A percentile compares a stretch with the other conserved stretches of the same genome.
phyloP scores from a whole-genome alignment of 2,797 vertebrate genomes.

The Schizopygopsis pylzovi region DNA sequence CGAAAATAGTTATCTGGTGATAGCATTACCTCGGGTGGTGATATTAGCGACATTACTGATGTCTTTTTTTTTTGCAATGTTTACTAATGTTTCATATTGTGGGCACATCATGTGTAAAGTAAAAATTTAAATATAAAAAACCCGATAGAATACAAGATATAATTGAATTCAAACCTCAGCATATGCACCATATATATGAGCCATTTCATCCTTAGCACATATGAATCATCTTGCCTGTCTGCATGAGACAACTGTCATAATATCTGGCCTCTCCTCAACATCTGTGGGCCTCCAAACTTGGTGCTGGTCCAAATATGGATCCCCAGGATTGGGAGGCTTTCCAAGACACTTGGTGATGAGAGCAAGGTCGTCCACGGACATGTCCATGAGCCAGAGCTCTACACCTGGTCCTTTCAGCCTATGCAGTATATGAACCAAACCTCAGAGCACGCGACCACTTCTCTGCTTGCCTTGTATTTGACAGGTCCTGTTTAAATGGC shows the following conservation, averaged over 20 bases:
- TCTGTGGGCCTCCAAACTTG: conserved; percentile 86
- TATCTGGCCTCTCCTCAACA: conserved; percentile 82
- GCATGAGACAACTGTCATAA: conserved; percentile 76
- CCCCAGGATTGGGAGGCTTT: conserved; percentile 83
- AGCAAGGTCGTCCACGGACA: conserved; percentile 87
- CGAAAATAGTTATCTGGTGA: background rate
- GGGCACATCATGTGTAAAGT: background rate
- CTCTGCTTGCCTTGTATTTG: conserved; percentile 72
- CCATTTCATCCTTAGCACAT: conserved; percentile 52
- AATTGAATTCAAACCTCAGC: background rate
- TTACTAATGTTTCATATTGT: background rate
- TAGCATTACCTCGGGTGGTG: background rate
- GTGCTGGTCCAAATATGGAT: conserved; percentile 83
- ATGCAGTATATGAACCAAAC: conserved; percentile 71
- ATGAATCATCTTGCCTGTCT: conserved; percentile 73
- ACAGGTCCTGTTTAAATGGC: conserved; percentile 80
- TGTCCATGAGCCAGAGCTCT: conserved; percentile 73
- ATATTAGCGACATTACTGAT: background rate
- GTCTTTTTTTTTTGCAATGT: background rate
- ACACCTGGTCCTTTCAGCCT: conserved; percentile 74
- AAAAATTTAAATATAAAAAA: background rate
- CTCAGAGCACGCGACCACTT: conserved; percentile 71
- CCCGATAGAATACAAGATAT: background rate
- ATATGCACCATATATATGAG: conserved; percentile 47
- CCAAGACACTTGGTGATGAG: conserved; percentile 84